These are phyloP conservation scores for Erpobdella octoculata DNA, from an alignment of 2,888 invertebrate genomes.

Conservation along the genomic window DNA sequence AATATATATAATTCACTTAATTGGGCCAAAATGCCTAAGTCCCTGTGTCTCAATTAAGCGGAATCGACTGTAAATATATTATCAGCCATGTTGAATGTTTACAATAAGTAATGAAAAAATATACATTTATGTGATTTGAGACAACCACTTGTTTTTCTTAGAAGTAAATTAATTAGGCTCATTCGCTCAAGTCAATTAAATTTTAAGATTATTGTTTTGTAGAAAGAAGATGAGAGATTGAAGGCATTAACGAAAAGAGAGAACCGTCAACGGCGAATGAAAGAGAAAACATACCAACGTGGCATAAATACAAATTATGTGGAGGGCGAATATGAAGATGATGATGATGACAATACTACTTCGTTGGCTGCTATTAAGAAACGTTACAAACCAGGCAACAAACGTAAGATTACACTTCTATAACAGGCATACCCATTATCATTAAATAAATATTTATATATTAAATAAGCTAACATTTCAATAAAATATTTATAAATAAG, in stretches of 20 bases:
- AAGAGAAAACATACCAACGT: slow-evolving; percentile 51
- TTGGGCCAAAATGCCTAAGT: too few species aligned
- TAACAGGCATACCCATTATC: too few species aligned
- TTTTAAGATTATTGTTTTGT: slow-evolving; percentile 26
- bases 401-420: too few species aligned
- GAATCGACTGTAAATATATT: too few species aligned
- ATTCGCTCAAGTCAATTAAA: too few species aligned
- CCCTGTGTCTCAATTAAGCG: background rate
- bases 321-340: slow-evolving; percentile 22
- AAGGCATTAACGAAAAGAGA: slow-evolving; percentile 75
- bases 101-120: too few species aligned
- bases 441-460: too few species aligned
- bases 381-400: slow-evolving; percentile 17
- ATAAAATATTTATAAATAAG: background rate
- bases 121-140: too few species aligned
- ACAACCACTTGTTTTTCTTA: too few species aligned
- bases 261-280: slow-evolving; percentile 58
- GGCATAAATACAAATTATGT: slow-evolving; percentile 11
- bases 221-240: slow-evolving; percentile 93
- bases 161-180: too few species aligned
- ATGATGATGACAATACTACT: slow-evolving; percentile 9
- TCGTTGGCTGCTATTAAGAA: slow-evolving; percentile 18
- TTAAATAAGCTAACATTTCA: too few species aligned
- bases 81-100: too few species aligned
- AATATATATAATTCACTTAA: background rate